These are phyloP conservation scores for Leptopilina drosophilae DNA, from an alignment of 2,888 invertebrate genomes.

Conservation along the genomic window DNA sequence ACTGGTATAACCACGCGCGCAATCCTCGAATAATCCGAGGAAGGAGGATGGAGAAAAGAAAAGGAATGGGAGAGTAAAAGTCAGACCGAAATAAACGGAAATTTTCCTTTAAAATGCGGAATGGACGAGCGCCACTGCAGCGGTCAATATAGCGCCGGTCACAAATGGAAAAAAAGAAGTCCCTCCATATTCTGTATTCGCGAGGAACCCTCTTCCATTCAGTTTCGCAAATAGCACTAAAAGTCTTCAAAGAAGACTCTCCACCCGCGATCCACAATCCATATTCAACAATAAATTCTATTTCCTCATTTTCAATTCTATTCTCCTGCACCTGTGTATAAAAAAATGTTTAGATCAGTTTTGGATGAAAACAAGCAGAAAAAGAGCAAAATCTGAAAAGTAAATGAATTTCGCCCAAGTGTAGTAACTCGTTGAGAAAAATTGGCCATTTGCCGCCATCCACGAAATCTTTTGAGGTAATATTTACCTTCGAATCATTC, in stretches of 20 bases:
- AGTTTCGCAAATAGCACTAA: constrained; percentile 66
- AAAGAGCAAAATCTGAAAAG: not conserved
- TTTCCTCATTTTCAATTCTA: not conserved
- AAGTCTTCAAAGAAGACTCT: constrained; percentile 55
- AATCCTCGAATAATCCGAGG: constrained; percentile 70
- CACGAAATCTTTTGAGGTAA: constrained; percentile 67
- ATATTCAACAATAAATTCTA: constrained; percentile 49
- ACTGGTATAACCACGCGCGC: constrained; percentile 66
- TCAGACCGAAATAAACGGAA: constrained; percentile 71
- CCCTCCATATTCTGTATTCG: constrained; percentile 44
- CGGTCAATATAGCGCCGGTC: constrained; percentile 67
- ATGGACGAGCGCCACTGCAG: constrained; percentile 63
- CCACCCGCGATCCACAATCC: constrained; percentile 52
- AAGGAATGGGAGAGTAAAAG: constrained; percentile 56
- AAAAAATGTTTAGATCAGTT: too few relatives aligned
- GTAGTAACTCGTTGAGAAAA: constrained; percentile 43
- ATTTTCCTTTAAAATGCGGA: constrained; percentile 77
- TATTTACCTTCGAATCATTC: constrained; percentile 69
- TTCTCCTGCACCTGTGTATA: too few relatives aligned
- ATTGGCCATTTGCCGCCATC: constrained; percentile 56
- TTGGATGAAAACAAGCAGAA: not conserved
- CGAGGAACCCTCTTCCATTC: constrained; percentile 68
- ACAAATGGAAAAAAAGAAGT: constrained; percentile 50
- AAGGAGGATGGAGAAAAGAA: constrained; percentile 46
- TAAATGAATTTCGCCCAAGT: constrained; percentile 19